Base-by-base conservation (phyloP, 1,140 invertebrate species). In the Leptinotarsa undecemlineata region DNA sequence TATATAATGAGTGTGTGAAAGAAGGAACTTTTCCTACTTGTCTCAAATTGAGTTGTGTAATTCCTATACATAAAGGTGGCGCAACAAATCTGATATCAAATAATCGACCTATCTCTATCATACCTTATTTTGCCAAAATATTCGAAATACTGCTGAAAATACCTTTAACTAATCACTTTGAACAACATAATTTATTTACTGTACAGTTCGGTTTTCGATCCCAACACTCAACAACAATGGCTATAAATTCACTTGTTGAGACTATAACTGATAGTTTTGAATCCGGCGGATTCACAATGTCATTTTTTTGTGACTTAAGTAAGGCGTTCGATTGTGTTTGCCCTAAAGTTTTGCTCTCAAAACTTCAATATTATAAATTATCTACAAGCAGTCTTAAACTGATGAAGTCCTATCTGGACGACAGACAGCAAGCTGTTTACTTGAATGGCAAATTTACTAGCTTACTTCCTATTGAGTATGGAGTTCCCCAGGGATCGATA, bases 101-200 rank as follows among this genome's bases (percentile, higher is more conserved):
- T 20, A 17, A 63, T 20, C 14, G 62, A 23, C 62, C 62, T 17
- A 63, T 63, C 14, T 63, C 14, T 63, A 14, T 63, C 11, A 14
- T 63, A 63, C 62, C 62, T 17, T 17, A 17, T 17, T 17, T 63
- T 17, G 14, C 19, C 11, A 63, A 63, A 63, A 63, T 63, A 63
- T 63, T 63, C 19, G 62, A 63, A 23, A 63, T 63, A 63, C 11
- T 20, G 11, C 21, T 63, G 62, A 63, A 63, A 63, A 63, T 63
- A 17, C 23, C 23, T 23, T 23, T 23, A 23, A 20, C 13, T 17
- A 14, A 63, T 63, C 62, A 63, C 19, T 63, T 63, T 63, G 62
- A 63, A 19, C 14, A 23, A 14, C n/a, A 63, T 23, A 63, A 63
- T 20, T 17, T 63, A 14, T 63, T 63, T 19, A 63, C n/a, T 20